Percentiles rank a stretch among this genome's conserved stretches.
phyloP scores from a whole-genome alignment of 2,888 invertebrate species.

The Odontomyia ornata region DNA sequence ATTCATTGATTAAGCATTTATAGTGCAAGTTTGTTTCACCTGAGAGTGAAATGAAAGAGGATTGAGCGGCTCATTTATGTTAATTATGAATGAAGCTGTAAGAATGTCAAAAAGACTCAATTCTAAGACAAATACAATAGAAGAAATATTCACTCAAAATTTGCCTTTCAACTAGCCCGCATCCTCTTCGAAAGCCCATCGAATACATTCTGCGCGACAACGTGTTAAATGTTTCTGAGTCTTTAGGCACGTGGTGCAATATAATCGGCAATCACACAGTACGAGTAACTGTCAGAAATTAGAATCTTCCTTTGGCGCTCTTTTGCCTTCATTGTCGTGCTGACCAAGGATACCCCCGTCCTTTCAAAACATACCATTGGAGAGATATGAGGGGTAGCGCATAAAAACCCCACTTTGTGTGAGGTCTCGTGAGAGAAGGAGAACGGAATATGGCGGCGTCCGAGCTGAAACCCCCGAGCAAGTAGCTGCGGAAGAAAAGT shows the following conservation, averaged over 20 bases:
- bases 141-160: too few relatives aligned
- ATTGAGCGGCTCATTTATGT: too few relatives aligned
- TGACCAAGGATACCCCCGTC: background rate
- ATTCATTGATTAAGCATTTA: too few relatives aligned
- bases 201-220: constrained; percentile 4
- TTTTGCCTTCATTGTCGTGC: background rate
- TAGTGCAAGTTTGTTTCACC: too few relatives aligned
- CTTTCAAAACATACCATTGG: background rate
- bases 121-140: too few relatives aligned
- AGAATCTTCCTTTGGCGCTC: background rate
- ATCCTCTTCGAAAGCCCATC: background rate
- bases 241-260: constrained; percentile 20
- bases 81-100: too few relatives aligned
- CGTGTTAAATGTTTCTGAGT: background rate
- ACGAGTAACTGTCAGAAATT: background rate
- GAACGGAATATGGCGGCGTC: constrained; percentile 49
- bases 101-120: too few relatives aligned
- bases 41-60: too few relatives aligned
- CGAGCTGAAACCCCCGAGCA: constrained; percentile 49
- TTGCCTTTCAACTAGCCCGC: background rate
- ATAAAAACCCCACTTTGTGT: background rate
- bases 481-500: constrained; percentile 46
- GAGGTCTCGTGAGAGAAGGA: constrained; percentile 16
- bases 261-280: constrained; percentile 4
- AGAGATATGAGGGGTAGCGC: background rate